These are phyloP conservation scores for Protosalanx chinensis DNA, from an alignment of 2,797 vertebrate genomes.

Conservation along the genomic window DNA sequence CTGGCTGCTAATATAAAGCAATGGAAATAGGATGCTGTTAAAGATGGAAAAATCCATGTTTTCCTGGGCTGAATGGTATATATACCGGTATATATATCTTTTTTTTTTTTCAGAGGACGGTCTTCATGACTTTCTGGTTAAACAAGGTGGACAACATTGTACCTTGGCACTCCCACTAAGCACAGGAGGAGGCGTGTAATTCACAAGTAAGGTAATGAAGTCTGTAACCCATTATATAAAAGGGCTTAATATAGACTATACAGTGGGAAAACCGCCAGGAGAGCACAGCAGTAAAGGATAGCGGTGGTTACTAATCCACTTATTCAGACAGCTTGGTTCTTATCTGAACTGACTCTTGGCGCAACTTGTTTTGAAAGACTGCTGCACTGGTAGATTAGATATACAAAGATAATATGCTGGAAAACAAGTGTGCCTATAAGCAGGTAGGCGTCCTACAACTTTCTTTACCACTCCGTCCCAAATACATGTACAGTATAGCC, in stretches of 20 bases:
- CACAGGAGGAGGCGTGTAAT: not conserved
- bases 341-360: constrained; percentile 18
- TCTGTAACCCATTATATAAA: not conserved
- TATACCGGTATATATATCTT: too few species aligned
- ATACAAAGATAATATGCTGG: too few species aligned
- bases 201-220: not conserved
- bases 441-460: not conserved
- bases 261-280: not conserved
- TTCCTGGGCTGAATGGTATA: not conserved
- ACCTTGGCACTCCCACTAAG: constrained; percentile 40
- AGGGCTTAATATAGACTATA: not conserved
- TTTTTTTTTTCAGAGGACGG: not conserved
- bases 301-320: constrained; percentile 32
- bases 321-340: constrained; percentile 48
- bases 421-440: not conserved
- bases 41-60: not conserved
- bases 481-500: too few species aligned
- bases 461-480: not conserved
- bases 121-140: constrained; percentile 10
- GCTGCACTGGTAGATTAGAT: not conserved
- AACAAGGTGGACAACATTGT: constrained; percentile 47
- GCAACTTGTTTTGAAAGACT: not conserved
- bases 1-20: constrained; percentile 25
- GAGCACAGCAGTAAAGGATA: not conserved
- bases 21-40: not conserved